Base-by-base conservation (phyloP, 2,113 vertebrate genomes). In the Hipposideros armiger region DNA sequence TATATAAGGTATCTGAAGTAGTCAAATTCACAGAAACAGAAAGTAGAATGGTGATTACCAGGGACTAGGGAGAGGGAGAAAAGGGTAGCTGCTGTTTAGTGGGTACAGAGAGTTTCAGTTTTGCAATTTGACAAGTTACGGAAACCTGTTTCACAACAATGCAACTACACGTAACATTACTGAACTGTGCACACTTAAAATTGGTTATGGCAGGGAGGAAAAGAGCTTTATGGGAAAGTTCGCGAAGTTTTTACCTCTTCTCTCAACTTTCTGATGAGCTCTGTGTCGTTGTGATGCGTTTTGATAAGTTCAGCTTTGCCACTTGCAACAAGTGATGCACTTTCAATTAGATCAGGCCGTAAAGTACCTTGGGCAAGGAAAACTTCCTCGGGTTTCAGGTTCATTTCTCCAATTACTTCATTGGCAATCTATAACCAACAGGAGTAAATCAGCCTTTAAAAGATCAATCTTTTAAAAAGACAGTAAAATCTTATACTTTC, bases 241-340 rank as follows among this genome's bases (percentile, higher is more conserved):
- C 24, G 32, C 64, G 0, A 60, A 69, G 36, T 24, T 97, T 90
- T 96, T 97, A 99, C 99, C 99, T 99, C 99, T 97, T 99, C 99
- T 95, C 99, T 98, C 97, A 99, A 98, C 95, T 99, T 99, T 91
- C 99, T 99, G 98, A 99, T 99, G 73, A 99, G 99, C 92, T 99
- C 99, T 0, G 99, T 99, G 98, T 99, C 99, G 2, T 99, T 99
- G 98, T 99, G 99, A 97, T 99, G 99, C 0, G 99, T 99, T 98
- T 99, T 99, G 98, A 99, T 99, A 98, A 99, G 98, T 85, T 99
- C 99, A 9, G 99, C 99, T 98, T 99, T 99, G 96, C 99, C 99
- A 3, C 99, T 99, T 84, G 99, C 99, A 76, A 99, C 97, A 80
- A 99, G 98, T 45, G 99, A 99, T 16, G 99, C 99, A 1, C 99